Base-by-base conservation (phyloP, 2,888 invertebrate genomes). In the Halocaridina rubra region DNA sequence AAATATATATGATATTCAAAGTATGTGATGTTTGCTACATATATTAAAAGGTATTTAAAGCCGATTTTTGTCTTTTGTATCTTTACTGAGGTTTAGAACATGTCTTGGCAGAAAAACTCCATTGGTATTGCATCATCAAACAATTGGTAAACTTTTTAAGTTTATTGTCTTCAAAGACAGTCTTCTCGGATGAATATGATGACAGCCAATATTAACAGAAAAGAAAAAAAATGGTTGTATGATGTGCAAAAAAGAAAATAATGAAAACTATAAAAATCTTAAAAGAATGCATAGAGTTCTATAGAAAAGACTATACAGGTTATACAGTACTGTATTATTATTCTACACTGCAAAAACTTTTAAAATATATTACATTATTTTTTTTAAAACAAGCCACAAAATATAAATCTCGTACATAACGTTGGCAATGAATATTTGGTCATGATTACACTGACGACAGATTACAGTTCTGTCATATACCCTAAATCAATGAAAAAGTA, bases 81-180 rank as follows among this genome's bases (percentile, higher is more conserved):
- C n/a, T n/a, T n/a, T n/a, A n/a, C n/a, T n/a, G n/a, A n/a, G n/a
- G n/a, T n/a, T n/a, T n/a, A n/a, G n/a, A n/a, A n/a, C n/a, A n/a
- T n/a, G n/a, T n/a, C n/a, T n/a, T n/a, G n/a, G n/a, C n/a, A n/a
- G n/a, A n/a, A n/a, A n/a, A n/a, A n/a, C n/a, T n/a, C n/a, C n/a
- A n/a, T n/a, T n/a, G n/a, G n/a, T n/a, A n/a, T n/a, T n/a, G n/a
- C n/a, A n/a, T n/a, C n/a, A n/a, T n/a, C n/a, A n/a, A n/a, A n/a
- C n/a, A n/a, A n/a, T n/a, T n/a, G n/a, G n/a, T n/a, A n/a, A n/a
- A n/a, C n/a, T n/a, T n/a, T n/a, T n/a, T n/a, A n/a, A n/a, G n/a
- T 82, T 82, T 82, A 82, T 82, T 78, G 82, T 82, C 82, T 67
- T 71, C 69, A 78, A 71, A 82, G 82, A 82, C 82, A 82, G 29